A percentile compares a stretch with the other conserved stretches of the same genome.
phyloP scores from a whole-genome alignment of 1,140 invertebrate genomes.

The Octopus bimaculoides region DNA sequence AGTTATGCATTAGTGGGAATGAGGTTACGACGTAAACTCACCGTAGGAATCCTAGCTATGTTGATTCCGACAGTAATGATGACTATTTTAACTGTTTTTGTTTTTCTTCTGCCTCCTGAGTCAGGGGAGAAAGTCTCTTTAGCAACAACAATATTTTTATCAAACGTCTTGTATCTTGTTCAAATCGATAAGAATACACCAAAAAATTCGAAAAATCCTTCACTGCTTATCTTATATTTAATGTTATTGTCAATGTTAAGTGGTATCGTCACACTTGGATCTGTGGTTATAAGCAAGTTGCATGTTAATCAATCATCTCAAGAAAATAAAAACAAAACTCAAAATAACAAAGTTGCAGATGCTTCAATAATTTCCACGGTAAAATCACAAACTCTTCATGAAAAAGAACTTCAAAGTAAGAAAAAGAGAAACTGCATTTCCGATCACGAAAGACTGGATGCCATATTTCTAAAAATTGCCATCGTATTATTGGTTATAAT shows the following conservation, averaged over 20 bases:
- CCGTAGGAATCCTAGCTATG: neutral
- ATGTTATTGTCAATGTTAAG: neutral
- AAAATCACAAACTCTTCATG: no score
- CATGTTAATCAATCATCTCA: neutral
- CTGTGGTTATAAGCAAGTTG: neutral
- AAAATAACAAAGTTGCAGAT: no score
- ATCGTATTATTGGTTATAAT: no score
- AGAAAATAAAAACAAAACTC: no score
- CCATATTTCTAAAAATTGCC: no score
- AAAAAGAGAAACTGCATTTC: no score
- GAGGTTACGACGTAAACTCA: neutral
- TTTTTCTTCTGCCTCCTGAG: conserved; percentile 95
- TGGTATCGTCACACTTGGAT: neutral
- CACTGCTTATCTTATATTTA: neutral
- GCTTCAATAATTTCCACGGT: no score
- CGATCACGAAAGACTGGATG: no score
- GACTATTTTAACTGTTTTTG: conserved; percentile 90
- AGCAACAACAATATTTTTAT: conserved; percentile 70
- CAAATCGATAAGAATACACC: neutral
- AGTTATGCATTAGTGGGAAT: neutral
- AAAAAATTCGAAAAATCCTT: neutral
- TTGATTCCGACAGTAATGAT: conserved; percentile 43
- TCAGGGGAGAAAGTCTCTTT: conserved; percentile 97
- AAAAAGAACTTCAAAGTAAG: no score
- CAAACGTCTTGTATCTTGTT: conserved; percentile 25